Conservation (phyloP, 2,113 vertebrate genomes). For the Odontophorus gujanensis region DNA sequence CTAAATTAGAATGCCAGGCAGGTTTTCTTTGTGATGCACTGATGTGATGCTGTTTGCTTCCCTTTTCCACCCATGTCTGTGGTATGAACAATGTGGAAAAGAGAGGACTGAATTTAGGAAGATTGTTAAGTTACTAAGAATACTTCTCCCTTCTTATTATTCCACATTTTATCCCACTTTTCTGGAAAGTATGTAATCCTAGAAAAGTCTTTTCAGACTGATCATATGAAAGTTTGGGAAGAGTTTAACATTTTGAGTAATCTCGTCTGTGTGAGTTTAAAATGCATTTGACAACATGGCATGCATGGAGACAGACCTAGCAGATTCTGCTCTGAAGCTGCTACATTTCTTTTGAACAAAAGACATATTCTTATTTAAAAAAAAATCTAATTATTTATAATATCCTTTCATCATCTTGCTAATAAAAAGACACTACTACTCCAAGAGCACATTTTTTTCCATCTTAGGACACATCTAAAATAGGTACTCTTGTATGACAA, state of each 20-base stretch:
- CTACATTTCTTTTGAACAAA: not conserved
- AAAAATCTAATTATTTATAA: not conserved
- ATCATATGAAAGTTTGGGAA: not conserved
- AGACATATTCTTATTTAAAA: not conserved
- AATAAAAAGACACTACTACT: not conserved
- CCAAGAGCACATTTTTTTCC: not conserved
- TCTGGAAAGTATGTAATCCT: not conserved
- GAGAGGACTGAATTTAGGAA: not conserved
- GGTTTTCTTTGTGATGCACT: not conserved
- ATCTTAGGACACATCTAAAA: not conserved
- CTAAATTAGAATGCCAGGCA: not conserved
- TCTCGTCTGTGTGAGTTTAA: not conserved
- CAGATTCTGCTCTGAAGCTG: not conserved
- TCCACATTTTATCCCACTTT: not conserved
- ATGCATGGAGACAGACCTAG: not conserved
- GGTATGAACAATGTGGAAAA: not conserved
- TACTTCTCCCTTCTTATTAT: not conserved
- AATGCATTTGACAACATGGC: not conserved
- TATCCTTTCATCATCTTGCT: not conserved
- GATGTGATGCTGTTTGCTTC: not conserved
- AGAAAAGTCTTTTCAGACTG: not conserved
- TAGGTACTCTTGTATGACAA: not conserved
- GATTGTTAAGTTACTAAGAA: not conserved
- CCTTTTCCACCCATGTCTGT: not conserved
- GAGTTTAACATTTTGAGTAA: not conserved